Percentiles rank a stretch among this genome's conserved stretches.
These are phyloP conservation scores for Rhinopomastus cyanomelas DNA, from an alignment of 2,113 vertebrate species.

Conservation along the genomic window DNA sequence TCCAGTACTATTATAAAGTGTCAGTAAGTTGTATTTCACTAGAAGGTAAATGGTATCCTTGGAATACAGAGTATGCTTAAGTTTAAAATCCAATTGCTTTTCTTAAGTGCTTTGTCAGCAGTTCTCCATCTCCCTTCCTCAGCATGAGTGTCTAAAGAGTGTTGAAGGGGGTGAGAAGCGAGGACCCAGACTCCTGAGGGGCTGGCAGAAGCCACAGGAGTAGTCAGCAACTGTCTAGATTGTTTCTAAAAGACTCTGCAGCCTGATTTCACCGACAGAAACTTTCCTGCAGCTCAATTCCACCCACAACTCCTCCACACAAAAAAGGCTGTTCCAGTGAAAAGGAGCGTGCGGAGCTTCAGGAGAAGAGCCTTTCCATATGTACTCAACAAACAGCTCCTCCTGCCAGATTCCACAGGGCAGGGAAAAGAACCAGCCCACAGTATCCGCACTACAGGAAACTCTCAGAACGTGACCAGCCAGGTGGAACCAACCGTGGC, in stretches of 20 bases:
- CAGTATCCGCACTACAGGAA: background rate
- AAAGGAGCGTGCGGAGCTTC: background rate
- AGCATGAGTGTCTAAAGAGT: background rate
- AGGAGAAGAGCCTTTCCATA: slow-evolving; percentile 3
- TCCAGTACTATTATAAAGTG: background rate
- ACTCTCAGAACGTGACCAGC: background rate
- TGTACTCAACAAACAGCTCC: background rate
- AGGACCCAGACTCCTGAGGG: background rate
- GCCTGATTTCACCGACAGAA: slow-evolving; percentile 14
- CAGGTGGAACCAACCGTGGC: background rate
- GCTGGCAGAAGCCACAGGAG: background rate
- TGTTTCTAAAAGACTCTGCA: background rate
- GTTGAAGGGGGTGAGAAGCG: background rate
- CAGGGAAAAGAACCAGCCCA: background rate
- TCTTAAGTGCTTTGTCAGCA: background rate
- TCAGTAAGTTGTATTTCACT: background rate
- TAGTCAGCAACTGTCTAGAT: background rate
- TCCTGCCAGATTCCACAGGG: background rate
- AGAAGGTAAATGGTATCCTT: background rate
- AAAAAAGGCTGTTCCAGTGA: slow-evolving; percentile 10
- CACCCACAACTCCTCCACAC: slow-evolving; percentile 41
- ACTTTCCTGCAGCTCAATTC: slow-evolving; percentile 26
- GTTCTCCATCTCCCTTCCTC: background rate
- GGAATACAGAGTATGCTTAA: background rate
- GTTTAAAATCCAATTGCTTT: background rate